Conservation (phyloP, 2,797 vertebrate species). For the Parauchenoglanis punctatus region DNA sequence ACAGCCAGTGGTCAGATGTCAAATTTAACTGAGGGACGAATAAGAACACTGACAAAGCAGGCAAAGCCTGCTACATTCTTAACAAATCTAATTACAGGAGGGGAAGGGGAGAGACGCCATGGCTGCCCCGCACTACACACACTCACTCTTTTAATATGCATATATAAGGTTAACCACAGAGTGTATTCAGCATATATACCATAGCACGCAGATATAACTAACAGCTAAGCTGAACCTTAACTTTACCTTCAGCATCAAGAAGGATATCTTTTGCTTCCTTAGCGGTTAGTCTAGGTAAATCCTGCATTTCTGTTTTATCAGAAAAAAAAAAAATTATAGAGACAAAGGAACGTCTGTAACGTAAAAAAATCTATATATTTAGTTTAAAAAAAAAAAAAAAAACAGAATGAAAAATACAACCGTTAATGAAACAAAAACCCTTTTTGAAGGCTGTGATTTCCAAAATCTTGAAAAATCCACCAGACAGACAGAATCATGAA, state of each 20-base stretch:
- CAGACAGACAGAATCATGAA: constrained; percentile 60
- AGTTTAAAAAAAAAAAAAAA: not conserved
- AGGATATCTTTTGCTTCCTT: not conserved
- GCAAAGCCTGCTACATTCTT: constrained; percentile 78
- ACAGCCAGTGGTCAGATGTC: constrained; percentile 55
- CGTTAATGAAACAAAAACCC: not conserved
- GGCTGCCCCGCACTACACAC: constrained; percentile 59
- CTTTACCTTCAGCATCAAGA: not conserved
- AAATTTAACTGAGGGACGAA: constrained; percentile 55
- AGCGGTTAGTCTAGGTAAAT: not conserved
- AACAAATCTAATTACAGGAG: constrained; percentile 80
- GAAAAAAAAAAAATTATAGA: not conserved
- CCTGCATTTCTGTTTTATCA: not conserved
- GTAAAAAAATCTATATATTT: not conserved
- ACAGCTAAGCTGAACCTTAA: constrained; percentile 2
- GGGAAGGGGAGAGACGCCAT: constrained; percentile 67
- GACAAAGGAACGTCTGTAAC: not conserved
- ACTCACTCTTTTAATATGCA: constrained; percentile 33
- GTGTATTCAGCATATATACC: constrained; percentile 3
- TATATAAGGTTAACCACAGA: constrained; percentile 28
- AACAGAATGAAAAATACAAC: not conserved
- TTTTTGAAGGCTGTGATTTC: not conserved
- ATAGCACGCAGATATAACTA: not conserved
- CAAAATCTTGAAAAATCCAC: not conserved
- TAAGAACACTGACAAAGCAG: constrained; percentile 70